Percentiles rank a stretch among this genome's conserved stretches.
Evolutionary conservation across 2,888 invertebrate species (phyloP).

Genomic region (Ophion obscuratus): DNA sequence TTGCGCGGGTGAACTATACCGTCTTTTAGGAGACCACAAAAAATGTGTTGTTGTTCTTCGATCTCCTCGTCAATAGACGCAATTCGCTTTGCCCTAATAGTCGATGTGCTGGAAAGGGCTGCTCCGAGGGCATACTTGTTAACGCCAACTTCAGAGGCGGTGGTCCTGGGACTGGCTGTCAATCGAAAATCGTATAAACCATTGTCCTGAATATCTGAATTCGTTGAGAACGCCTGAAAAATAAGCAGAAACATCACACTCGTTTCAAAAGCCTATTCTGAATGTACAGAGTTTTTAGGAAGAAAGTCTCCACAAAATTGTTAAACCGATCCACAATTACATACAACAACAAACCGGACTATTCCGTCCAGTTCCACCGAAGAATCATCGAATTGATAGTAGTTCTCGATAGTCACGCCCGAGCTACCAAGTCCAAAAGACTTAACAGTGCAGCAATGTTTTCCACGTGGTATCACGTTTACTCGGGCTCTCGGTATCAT

Average conservation of each 20-base stretch:
- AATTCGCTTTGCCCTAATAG: too few relatives aligned
- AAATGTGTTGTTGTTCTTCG: background rate
- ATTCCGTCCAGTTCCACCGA: background rate
- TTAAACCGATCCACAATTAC: background rate
- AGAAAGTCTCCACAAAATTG: background rate
- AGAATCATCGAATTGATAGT: conserved; percentile 19
- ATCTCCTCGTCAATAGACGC: background rate
- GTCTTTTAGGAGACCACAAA: background rate
- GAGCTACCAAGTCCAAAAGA: too few relatives aligned
- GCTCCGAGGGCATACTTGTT: background rate
- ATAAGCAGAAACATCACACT: too few relatives aligned
- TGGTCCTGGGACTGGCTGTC: too few relatives aligned
- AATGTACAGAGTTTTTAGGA: background rate
- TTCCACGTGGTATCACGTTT: conserved; percentile 88
- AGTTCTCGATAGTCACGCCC: background rate
- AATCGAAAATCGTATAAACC: too few relatives aligned
- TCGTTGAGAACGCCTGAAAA: too few relatives aligned
- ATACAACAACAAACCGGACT: background rate
- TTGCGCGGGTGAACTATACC: background rate
- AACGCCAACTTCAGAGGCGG: background rate
- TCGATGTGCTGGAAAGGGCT: background rate
- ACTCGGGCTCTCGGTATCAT: conserved; percentile 86
- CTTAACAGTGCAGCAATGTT: conserved; percentile 78
- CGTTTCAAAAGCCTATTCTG: too few relatives aligned
- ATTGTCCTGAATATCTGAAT: too few relatives aligned